Conservation (phyloP, 64 coral and sea anemone genomes). For the Pachyseris speciosa region DNA sequence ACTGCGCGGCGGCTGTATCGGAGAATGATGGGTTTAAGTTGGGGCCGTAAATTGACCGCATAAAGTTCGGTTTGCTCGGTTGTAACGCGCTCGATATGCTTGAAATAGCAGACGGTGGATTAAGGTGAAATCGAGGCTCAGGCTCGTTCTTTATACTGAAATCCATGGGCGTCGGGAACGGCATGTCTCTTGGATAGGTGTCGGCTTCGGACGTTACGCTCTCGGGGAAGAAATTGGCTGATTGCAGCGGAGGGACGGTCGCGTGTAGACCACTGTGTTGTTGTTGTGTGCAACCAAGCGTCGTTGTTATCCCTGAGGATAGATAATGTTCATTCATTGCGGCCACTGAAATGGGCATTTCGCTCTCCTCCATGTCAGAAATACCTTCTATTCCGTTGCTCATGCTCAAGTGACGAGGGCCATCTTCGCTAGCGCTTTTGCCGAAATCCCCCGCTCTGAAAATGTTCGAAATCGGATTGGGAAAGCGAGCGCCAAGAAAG, state of each 20-base stretch:
- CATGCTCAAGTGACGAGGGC: constrained; percentile 16
- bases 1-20: constrained; percentile 58
- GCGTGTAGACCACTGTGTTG: constrained; percentile 33
- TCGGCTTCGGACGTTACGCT: constrained; percentile 10
- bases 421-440: constrained; percentile 15
- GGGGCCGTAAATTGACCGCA: constrained; percentile 81
- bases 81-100: constrained; percentile 64
- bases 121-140: constrained; percentile 66
- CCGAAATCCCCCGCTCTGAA: constrained; percentile 14
- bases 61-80: constrained; percentile 57
- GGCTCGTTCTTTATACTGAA: constrained; percentile 67
- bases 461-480: constrained; percentile 27
- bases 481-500: constrained; percentile 36
- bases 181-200: constrained; percentile 26
- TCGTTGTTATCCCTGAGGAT: constrained; percentile 30
- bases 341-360: constrained; percentile 26
- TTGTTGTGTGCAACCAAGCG: constrained; percentile 54
- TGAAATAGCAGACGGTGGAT: constrained; percentile 67
- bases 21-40: constrained; percentile 68
- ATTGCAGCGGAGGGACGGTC: background rate
- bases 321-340: constrained; percentile 52
- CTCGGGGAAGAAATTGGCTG: constrained; percentile 8
- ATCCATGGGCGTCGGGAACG: constrained; percentile 43
- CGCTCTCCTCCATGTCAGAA: constrained; percentile 27
- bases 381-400: constrained; percentile 37